phyloP scores from a whole-genome alignment of 2,797 vertebrate species.

The Dermochelys coriacea region DNA sequence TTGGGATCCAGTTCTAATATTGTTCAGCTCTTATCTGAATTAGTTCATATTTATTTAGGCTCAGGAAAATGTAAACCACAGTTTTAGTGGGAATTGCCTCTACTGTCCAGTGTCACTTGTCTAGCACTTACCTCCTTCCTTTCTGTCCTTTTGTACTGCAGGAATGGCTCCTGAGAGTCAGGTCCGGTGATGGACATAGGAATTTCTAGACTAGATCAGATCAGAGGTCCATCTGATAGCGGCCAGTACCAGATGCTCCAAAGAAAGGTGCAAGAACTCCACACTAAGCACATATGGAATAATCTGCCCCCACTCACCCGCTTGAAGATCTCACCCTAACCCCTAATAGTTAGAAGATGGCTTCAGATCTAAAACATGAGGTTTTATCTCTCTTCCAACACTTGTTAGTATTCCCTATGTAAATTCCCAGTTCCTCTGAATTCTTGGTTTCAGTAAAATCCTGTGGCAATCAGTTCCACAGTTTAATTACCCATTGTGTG shows the following conservation, averaged over 20 bases:
- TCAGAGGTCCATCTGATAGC: neutral
- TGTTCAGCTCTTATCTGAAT: neutral
- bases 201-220: neutral
- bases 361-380: neutral
- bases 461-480: neutral
- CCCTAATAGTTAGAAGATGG: too few species aligned
- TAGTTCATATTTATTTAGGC: neutral
- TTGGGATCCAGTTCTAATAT: neutral
- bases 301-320: too few species aligned
- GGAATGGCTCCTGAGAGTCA: neutral
- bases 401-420: neutral
- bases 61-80: neutral
- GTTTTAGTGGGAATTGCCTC: neutral
- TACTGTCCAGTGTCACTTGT: neutral
- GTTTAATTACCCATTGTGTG: neutral
- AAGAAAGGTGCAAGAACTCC: too few species aligned
- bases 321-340: too few species aligned
- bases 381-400: neutral
- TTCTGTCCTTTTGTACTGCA: neutral
- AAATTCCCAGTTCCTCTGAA: neutral
- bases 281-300: too few species aligned
- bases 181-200: neutral
- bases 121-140: neutral
- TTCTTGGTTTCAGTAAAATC: neutral
- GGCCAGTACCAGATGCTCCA: too few species aligned